Conservation (phyloP, 2,113 vertebrate genomes). For the Atrichornis clamosus region DNA sequence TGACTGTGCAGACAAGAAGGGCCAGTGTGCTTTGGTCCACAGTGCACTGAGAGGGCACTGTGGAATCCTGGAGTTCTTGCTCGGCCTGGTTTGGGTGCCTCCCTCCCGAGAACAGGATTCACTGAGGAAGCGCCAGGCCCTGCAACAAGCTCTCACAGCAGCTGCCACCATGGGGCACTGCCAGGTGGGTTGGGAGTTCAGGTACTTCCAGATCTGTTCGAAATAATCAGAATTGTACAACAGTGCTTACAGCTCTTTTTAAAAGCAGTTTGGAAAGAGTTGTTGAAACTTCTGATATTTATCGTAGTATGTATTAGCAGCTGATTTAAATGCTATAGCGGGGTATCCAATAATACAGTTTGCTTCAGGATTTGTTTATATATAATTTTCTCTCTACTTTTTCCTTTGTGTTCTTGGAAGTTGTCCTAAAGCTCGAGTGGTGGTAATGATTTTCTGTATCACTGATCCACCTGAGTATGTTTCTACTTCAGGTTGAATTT, state of each 20-base stretch:
- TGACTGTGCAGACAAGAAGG: constrained; percentile 90
- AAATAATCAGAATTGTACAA: background rate
- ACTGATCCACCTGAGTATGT: background rate
- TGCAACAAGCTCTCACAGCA: constrained; percentile 91
- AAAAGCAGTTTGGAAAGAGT: background rate
- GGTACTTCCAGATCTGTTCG: background rate
- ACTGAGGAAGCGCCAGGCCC: constrained; percentile 80
- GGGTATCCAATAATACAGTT: background rate
- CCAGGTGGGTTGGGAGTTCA: constrained; percentile 71
- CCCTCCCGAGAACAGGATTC: constrained; percentile 75
- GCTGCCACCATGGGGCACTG: constrained; percentile 95
- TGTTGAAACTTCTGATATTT: background rate
- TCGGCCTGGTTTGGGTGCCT: constrained; percentile 79
- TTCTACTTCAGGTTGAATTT: background rate
- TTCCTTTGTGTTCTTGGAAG: background rate
- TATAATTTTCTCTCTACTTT: background rate
- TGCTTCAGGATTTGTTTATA: background rate
- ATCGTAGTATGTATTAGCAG: background rate
- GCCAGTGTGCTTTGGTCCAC: constrained; percentile 92
- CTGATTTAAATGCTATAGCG: background rate
- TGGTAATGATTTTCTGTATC: background rate
- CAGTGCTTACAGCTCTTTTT: background rate
- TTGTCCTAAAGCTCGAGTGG: background rate
- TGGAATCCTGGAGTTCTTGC: constrained; percentile 84
- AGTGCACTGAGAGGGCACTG: constrained; percentile 88